A percentile compares a stretch with the other conserved stretches of the same genome.
phyloP scores from a whole-genome alignment of 2,113 vertebrate species.

The Carettochelys insculpta region DNA sequence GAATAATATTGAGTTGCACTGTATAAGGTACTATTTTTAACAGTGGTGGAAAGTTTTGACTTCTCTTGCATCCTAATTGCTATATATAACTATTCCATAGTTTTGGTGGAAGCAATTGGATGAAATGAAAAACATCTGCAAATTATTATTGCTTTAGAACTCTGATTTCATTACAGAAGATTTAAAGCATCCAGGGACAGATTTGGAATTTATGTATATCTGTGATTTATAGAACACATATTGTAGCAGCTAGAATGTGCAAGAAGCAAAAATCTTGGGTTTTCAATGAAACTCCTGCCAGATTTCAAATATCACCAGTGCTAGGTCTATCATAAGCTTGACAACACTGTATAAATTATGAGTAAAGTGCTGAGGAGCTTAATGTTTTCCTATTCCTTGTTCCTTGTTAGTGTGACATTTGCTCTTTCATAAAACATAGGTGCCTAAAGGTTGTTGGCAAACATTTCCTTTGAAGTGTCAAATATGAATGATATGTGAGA shows the following conservation, averaged over 20 bases:
- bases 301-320: not conserved
- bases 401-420: not conserved
- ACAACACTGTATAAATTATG: not conserved
- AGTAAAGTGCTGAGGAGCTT: not conserved
- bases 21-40: not conserved
- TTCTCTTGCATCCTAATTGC: not conserved
- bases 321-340: not conserved
- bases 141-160: not conserved
- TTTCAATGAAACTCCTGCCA: not conserved
- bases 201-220: not conserved
- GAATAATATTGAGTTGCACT: not conserved
- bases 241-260: conserved; percentile 28
- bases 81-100: not conserved
- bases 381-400: conserved; percentile 21
- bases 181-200: conserved; percentile 18
- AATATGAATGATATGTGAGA: not conserved
- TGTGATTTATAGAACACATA: not conserved
- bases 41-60: not conserved
- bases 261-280: too few relatives aligned
- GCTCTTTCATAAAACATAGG: not conserved
- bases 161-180: conserved; percentile 21
- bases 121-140: conserved; percentile 26
- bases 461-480: not conserved
- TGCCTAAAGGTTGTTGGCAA: not conserved
- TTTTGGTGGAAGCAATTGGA: not conserved